Evolutionary conservation across 2,113 vertebrate genomes (phyloP).

Genomic region (Echinops telfairi): DNA sequence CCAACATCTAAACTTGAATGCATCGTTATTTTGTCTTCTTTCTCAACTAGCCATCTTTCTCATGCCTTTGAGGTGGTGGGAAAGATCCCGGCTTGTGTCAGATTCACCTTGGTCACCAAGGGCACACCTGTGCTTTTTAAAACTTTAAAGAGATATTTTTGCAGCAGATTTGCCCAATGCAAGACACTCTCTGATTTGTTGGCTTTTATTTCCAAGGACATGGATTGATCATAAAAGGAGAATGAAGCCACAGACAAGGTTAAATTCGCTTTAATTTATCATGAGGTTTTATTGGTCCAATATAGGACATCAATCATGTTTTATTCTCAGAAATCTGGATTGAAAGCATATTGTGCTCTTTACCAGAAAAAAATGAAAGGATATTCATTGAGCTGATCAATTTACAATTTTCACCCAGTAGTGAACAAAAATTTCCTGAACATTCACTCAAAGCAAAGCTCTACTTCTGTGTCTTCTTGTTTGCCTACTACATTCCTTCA

Average conservation of each 20-base stretch:
- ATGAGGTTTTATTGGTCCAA: neutral
- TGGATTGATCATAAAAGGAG: neutral
- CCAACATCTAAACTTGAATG: neutral
- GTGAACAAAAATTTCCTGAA: neutral
- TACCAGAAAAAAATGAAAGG: slow-evolving; percentile 14
- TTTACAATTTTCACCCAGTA: slow-evolving; percentile 17
- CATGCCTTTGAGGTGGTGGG: neutral
- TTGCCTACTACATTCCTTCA: neutral
- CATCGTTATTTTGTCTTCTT: neutral
- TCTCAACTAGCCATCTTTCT: neutral
- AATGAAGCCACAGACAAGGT: neutral
- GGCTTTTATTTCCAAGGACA: neutral
- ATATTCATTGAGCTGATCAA: neutral
- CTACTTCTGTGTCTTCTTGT: neutral
- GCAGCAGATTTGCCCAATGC: neutral
- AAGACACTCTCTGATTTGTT: neutral
- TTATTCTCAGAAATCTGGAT: neutral
- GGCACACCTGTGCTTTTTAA: neutral
- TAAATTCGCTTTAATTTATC: neutral
- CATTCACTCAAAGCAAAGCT: neutral
- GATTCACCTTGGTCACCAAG: neutral
- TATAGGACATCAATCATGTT: neutral
- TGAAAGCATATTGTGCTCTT: slow-evolving; percentile 20
- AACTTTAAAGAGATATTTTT: neutral
- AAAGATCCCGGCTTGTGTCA: neutral